Evolutionary conservation across 2,113 vertebrate genomes (phyloP).

Genomic region (Ceyx cyanopectus): DNA sequence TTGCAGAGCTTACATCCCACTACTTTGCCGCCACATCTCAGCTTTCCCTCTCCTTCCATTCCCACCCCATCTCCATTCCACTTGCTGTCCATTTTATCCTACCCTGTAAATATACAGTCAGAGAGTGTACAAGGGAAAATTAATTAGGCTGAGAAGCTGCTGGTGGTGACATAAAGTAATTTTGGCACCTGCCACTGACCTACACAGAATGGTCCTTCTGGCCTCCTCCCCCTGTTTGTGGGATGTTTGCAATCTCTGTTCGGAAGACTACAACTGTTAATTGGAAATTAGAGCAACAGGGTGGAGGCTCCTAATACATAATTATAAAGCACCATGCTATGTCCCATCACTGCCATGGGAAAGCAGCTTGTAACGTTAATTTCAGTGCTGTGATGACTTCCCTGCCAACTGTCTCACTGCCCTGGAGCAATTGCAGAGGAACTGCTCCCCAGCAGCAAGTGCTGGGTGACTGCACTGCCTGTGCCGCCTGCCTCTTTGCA

Average conservation of each 20-base stretch:
- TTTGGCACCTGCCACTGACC: background rate
- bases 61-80: background rate
- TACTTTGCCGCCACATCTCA: background rate
- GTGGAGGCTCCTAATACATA: slow-evolving; percentile 42
- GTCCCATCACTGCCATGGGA: slow-evolving; percentile 57
- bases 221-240: background rate
- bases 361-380: slow-evolving; percentile 56
- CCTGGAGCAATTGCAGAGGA: slow-evolving; percentile 17
- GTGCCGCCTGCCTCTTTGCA: background rate
- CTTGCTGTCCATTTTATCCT: background rate
- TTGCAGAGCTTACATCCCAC: background rate
- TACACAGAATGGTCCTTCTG: background rate
- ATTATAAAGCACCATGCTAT: slow-evolving; percentile 51
- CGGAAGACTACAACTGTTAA: slow-evolving; percentile 48
- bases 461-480: background rate
- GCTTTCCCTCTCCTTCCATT: background rate
- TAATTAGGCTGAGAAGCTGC: background rate
- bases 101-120: background rate
- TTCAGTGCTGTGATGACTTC: slow-evolving; percentile 16
- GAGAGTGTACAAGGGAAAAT: background rate
- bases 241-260: background rate
- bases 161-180: background rate
- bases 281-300: slow-evolving; percentile 64
- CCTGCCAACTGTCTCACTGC: slow-evolving; percentile 23
- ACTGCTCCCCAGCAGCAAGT: background rate